These are phyloP conservation scores for Atherinosoma microstoma DNA, from an alignment of 2,797 vertebrate genomes.

Conservation along the genomic window DNA sequence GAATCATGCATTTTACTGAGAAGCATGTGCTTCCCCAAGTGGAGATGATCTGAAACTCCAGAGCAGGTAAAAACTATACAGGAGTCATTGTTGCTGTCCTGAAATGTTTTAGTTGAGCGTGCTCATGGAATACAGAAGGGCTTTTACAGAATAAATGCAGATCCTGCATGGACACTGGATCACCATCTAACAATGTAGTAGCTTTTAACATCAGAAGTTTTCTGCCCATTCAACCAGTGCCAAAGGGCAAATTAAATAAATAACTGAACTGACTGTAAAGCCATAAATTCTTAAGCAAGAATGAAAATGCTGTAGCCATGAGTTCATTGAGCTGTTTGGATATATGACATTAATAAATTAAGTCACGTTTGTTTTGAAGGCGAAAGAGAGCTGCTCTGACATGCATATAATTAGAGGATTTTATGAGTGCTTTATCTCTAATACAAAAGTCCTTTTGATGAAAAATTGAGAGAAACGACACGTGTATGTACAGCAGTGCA, in stretches of 20 bases:
- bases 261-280: slow-evolving; percentile 17
- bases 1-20: slow-evolving; percentile 12
- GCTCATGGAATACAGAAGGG: slow-evolving; percentile 5
- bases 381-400: not conserved
- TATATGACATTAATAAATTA: slow-evolving; percentile 12
- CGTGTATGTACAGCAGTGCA: not conserved
- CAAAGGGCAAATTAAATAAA: slow-evolving; percentile 34
- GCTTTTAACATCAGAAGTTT: slow-evolving; percentile 22
- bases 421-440: slow-evolving; percentile 11
- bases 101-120: slow-evolving; percentile 2
- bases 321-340: slow-evolving; percentile 14
- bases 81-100: not conserved
- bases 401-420: not conserved
- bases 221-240: not conserved
- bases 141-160: slow-evolving; percentile 7
- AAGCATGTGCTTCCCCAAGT: slow-evolving; percentile 7
- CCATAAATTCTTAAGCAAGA: slow-evolving; percentile 20
- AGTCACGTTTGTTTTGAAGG: slow-evolving; percentile 16
- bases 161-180: not conserved
- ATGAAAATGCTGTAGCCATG: not conserved
- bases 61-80: slow-evolving; percentile 13
- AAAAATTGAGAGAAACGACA: not conserved
- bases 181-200: slow-evolving; percentile 5
- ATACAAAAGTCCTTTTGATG: not conserved
- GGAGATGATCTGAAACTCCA: slow-evolving; percentile 18